Conservation (phyloP, 2,113 vertebrate genomes). For the Rattus norvegicus region GRCr8 NC_086033.1:84168001-84168500, state of each 20-base stretch:
- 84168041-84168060: not conserved
- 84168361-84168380: not conserved
- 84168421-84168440: not conserved
- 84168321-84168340: not conserved
- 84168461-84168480: not conserved
- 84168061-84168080: not conserved
- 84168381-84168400: not conserved
- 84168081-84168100: not conserved
- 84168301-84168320: not conserved
- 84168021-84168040: not conserved
- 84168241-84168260: not conserved
- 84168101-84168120: not conserved
- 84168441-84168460: not conserved
- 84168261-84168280: not conserved
- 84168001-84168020: not conserved
- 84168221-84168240: not conserved
- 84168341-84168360: not conserved
- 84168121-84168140: not conserved
- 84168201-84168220: not conserved
- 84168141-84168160: not conserved
- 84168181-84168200: not conserved
- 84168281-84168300: not conserved
- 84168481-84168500: not conserved
- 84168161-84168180: not conserved
- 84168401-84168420: not conserved